Percentiles rank a stretch among this genome's conserved stretches.
Conservation (phyloP, 2,113 vertebrate genomes). For the Himantopus leucocephalus region DNA sequence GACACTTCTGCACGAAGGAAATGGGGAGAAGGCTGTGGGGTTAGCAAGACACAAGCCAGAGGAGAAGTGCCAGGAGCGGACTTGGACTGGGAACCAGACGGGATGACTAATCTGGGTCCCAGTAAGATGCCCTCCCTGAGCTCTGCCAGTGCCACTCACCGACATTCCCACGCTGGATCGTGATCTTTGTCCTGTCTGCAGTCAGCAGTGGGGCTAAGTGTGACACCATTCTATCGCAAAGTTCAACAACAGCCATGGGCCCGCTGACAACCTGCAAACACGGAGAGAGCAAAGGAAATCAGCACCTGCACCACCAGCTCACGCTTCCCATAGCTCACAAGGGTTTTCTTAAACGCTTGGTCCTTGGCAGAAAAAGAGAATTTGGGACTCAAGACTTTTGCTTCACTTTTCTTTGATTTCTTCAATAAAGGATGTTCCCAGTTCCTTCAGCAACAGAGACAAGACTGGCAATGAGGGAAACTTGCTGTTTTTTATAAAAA, state of each 20-base stretch:
- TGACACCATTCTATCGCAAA: conserved; percentile 79
- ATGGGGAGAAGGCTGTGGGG: not conserved
- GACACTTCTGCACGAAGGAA: not conserved
- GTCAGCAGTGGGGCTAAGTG: conserved; percentile 76
- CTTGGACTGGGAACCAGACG: not conserved
- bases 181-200: conserved; percentile 66
- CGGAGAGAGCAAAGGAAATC: not conserved
- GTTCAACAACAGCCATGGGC: conserved; percentile 85
- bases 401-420: not conserved
- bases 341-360: not conserved
- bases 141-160: conserved; percentile 73
- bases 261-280: conserved; percentile 80
- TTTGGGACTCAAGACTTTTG: not conserved
- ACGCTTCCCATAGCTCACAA: not conserved
- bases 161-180: conserved; percentile 73
- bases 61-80: not conserved
- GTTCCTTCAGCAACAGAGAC: not conserved
- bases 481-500: not conserved
- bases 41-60: not conserved
- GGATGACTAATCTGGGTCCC: not conserved
- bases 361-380: not conserved
- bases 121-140: not conserved
- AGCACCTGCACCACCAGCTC: not conserved
- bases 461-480: not conserved
- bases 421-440: not conserved